These are phyloP conservation scores for Sisyra nigra DNA, from an alignment of 2,888 invertebrate species.

Conservation along the genomic window DNA sequence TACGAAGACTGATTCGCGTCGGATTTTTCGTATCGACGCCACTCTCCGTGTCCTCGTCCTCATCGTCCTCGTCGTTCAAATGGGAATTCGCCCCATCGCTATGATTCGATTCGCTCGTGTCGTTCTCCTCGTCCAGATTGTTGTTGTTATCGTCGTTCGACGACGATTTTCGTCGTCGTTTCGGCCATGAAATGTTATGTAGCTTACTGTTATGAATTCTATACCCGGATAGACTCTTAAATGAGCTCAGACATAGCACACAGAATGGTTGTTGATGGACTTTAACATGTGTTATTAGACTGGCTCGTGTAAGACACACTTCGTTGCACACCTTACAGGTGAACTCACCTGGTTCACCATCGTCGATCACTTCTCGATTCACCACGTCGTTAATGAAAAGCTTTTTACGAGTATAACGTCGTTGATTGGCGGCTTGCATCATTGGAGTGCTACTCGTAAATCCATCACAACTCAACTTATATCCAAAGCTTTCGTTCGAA, in stretches of 20 bases:
- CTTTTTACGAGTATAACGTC: no score
- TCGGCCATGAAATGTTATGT: conserved; percentile 3
- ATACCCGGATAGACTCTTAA: conserved; percentile 4
- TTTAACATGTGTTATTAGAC: conserved; percentile 7
- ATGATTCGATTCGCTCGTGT: not conserved
- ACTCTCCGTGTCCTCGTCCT: not conserved
- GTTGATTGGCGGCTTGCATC: no score
- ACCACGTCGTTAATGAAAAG: no score
- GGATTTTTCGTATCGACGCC: not conserved
- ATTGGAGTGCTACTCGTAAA: no score
- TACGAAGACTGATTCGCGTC: not conserved
- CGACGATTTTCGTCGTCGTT: not conserved
- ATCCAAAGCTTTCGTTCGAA: no score
- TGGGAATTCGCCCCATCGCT: not conserved
- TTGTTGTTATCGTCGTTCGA: not conserved
- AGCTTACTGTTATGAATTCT: conserved; percentile 5
- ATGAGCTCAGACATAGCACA: conserved; percentile 4
- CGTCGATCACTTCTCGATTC: no score
- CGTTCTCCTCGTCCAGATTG: not conserved
- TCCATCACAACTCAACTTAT: no score
- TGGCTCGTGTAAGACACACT: conserved; percentile 1
- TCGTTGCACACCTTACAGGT: conserved; percentile 6
- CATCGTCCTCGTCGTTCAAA: not conserved
- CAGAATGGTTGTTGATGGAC: conserved; percentile 8
- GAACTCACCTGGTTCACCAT: not conserved